Evolutionary conservation across 2,888 invertebrate genomes (phyloP).

Genomic region (Onchidella celtica): DNA sequence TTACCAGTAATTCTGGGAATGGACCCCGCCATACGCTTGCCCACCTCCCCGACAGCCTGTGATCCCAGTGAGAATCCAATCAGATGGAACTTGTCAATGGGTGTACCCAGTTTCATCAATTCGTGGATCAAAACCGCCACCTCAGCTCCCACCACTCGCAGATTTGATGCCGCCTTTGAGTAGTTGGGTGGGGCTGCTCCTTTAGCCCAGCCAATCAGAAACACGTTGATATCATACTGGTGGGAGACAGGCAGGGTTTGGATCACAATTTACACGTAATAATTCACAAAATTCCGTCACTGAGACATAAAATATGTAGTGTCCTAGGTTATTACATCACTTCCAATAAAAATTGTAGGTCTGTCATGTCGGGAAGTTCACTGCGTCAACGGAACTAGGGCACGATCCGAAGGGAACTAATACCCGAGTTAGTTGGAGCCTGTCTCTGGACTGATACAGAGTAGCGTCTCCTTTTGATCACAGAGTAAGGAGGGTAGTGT

Average conservation of each 20-base stretch:
- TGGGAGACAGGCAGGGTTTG: not conserved
- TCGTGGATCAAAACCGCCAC: slow-evolving; percentile 54
- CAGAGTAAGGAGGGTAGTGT: too few species aligned
- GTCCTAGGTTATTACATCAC: too few species aligned
- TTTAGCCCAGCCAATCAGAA: slow-evolving; percentile 66
- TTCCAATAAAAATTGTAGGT: too few species aligned
- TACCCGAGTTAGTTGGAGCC: too few species aligned
- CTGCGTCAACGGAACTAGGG: too few species aligned
- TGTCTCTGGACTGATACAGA: too few species aligned
- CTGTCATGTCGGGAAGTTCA: too few species aligned
- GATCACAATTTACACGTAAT: not conserved
- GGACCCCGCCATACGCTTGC: slow-evolving; percentile 81
- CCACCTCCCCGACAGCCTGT: slow-evolving; percentile 93
- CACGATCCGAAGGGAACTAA: too few species aligned
- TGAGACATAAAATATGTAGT: too few species aligned
- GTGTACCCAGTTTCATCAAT: slow-evolving; percentile 48
- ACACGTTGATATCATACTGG: slow-evolving; percentile 63
- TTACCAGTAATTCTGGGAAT: slow-evolving; percentile 78
- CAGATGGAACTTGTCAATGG: slow-evolving; percentile 58
- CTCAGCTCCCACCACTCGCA: slow-evolving; percentile 87
- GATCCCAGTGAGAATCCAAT: slow-evolving; percentile 94
- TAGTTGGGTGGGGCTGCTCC: slow-evolving; percentile 81
- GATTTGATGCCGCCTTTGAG: slow-evolving; percentile 94
- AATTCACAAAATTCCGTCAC: too few species aligned
- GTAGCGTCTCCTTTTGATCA: too few species aligned